Evolutionary conservation across 2,888 invertebrate genomes (phyloP).

Genomic region (Clitarchus hookeri): DNA sequence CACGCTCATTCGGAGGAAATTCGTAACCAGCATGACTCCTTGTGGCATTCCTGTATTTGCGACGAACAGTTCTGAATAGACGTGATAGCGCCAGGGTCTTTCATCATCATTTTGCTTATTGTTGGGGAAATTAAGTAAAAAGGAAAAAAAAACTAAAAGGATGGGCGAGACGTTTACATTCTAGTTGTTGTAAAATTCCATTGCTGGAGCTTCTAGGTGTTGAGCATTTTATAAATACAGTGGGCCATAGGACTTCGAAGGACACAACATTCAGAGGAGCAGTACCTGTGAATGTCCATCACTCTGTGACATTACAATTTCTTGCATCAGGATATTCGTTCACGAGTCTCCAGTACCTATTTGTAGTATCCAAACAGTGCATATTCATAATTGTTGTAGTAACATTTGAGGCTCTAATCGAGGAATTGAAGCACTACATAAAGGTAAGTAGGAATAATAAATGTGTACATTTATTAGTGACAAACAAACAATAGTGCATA

Average conservation of each 20-base stretch:
- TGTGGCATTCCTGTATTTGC: neutral
- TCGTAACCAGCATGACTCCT: neutral
- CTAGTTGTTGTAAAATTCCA: neutral
- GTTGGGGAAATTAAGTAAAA: too few species aligned
- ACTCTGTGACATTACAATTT: neutral
- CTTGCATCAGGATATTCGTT: neutral
- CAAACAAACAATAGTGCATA: too few species aligned
- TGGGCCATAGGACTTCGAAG: neutral
- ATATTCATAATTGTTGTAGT: neutral
- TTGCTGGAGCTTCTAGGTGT: neutral
- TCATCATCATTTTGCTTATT: neutral
- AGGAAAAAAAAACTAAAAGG: neutral
- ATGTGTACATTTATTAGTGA: too few species aligned
- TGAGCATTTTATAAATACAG: neutral
- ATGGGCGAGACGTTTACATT: neutral
- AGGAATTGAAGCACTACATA: too few species aligned
- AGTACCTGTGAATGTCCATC: neutral
- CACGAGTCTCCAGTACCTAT: neutral
- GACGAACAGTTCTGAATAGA: neutral
- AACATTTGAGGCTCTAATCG: neutral
- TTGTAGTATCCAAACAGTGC: neutral
- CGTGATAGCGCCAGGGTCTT: too few species aligned
- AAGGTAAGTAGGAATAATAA: too few species aligned
- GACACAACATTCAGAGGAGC: neutral
- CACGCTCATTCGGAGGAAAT: neutral